A percentile compares a stretch with the other conserved stretches of the same genome.
These are phyloP conservation scores for Anneissia japonica DNA, from an alignment of 35 echinoderm and acorn worm genomes.

Conservation along the genomic window DNA sequence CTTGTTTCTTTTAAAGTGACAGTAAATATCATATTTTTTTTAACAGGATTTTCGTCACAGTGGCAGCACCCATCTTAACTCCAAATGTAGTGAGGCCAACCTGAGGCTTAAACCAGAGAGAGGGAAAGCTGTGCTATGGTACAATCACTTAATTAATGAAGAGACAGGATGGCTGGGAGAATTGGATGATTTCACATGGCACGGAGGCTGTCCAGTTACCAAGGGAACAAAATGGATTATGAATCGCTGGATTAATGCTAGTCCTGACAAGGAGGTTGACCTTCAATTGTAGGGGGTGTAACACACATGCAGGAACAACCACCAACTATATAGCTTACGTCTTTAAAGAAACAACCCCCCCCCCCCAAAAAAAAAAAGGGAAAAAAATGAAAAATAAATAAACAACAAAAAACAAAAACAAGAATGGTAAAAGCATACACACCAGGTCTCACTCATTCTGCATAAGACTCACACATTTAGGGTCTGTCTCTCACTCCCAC, in stretches of 20 bases:
- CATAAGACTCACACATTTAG: too few relatives aligned
- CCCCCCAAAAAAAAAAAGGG: too few relatives aligned
- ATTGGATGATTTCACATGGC: conserved; percentile 76
- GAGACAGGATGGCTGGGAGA: conserved; percentile 77
- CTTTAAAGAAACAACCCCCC: too few relatives aligned
- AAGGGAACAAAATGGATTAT: conserved; percentile 90
- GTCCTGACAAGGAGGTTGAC: conserved; percentile 49
- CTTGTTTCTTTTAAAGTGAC: too few relatives aligned
- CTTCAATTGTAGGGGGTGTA: conserved; percentile 14
- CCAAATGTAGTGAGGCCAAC: conserved; percentile 56
- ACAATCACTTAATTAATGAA: conserved; percentile 83
- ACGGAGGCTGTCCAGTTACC: conserved; percentile 88
- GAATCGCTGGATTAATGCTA: conserved; percentile 87
- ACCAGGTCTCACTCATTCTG: too few relatives aligned
- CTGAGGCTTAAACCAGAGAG: conserved; percentile 49
- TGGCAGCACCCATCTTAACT: conserved; percentile 67
- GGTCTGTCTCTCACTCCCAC: too few relatives aligned
- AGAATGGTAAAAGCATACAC: too few relatives aligned
- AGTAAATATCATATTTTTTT: too few relatives aligned
- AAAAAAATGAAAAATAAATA: too few relatives aligned
- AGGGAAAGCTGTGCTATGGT: conserved; percentile 88
- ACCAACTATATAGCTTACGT: too few relatives aligned
- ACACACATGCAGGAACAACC: too few relatives aligned
- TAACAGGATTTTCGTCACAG: conserved; percentile 56
- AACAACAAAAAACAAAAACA: too few relatives aligned